A percentile compares a stretch with the other conserved stretches of the same genome.
Evolutionary conservation across 2,888 invertebrate species (phyloP).

Genomic region (Acrobasis suavella): DNA sequence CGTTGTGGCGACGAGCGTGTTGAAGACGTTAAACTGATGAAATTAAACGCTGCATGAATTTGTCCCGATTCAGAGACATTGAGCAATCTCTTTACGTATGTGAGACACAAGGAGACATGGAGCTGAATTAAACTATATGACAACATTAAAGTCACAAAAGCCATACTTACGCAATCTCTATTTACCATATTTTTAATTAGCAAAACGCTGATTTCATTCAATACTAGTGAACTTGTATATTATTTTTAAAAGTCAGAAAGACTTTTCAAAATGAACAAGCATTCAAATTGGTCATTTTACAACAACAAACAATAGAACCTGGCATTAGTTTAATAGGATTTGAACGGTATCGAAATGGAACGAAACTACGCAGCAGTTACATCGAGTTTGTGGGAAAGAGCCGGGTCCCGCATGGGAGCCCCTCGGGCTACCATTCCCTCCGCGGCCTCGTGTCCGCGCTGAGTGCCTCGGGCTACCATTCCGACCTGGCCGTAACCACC

Average conservation of each 20-base stretch:
- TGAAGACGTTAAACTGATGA: conserved; percentile 45
- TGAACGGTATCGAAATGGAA: conserved; percentile 25
- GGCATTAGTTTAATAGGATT: conserved; percentile 23
- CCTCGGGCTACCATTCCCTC: conserved; percentile 64
- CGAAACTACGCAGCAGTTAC: conserved; percentile 41
- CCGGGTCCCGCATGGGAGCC: conserved; percentile 60
- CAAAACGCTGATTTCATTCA: no score
- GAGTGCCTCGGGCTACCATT: conserved; percentile 60
- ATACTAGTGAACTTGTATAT: no score
- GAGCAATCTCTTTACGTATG: conserved; percentile 55
- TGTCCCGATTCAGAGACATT: conserved; percentile 47
- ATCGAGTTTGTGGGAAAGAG: conserved; percentile 66
- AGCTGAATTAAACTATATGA: not conserved
- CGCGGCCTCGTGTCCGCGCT: conserved; percentile 50
- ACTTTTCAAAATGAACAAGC: not conserved
- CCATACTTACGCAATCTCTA: no score
- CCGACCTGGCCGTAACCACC: conserved; percentile 61
- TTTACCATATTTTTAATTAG: no score
- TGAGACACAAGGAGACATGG: conserved; percentile 33
- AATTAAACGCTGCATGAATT: conserved; percentile 54
- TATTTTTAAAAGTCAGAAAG: not conserved
- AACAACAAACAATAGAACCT: conserved; percentile 12
- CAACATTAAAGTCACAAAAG: no score
- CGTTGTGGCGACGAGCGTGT: conserved; percentile 49
- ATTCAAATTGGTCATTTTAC: conserved; percentile 8